phyloP scores from a whole-genome alignment of 2,113 vertebrate genomes.

The human region GRCh38 chr3:43740501-43741000 shows the following conservation, averaged over 20 bases:
- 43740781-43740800: background rate
- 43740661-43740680: background rate
- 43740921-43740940: background rate
- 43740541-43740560: background rate
- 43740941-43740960: background rate
- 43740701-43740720: background rate
- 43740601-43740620: background rate
- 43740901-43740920: background rate
- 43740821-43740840: background rate
- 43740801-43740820: background rate
- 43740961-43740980: background rate
- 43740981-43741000: background rate
- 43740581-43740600: background rate
- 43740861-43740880: no score
- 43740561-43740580: background rate
- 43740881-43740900: background rate
- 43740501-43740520: background rate
- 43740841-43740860: background rate
- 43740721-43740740: background rate
- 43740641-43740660: background rate
- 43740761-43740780: background rate
- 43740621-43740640: background rate
- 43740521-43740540: background rate
- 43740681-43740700: background rate
- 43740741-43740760: background rate